Base-by-base conservation (phyloP, 2,113 vertebrate genomes). In the Dipodomys spectabilis region DNA sequence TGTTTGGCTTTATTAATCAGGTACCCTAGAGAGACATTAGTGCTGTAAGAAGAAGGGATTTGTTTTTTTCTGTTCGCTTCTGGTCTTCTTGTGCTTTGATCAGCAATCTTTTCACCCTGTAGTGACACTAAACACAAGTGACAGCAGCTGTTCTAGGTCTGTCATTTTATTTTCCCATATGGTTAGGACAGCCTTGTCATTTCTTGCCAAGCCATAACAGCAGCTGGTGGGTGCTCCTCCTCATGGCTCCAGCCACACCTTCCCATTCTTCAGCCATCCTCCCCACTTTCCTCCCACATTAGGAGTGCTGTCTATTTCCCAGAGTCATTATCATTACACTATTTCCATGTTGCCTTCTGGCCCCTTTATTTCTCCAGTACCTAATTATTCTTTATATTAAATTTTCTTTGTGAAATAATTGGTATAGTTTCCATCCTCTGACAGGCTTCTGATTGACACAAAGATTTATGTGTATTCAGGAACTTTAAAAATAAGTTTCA, bases 401-500 rank as follows among this genome's bases (percentile, higher is more conserved):
- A 57, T 1, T 62, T 79, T 49, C 28, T 86, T 72, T 78, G 25
- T 65, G 71, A 94, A 82, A 74, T 23, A 90, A 53, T 23, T 64
- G 6, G 25, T 49, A 30, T 5, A 53, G 65, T 94, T 89, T 64
- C 32, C 3, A 82, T 5, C 8, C 20, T 12, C 5, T 85, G 57
- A 69, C 25, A 74, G 60, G 49, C 49, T 28, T 19, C 64, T 53
- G 67, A 90, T 16, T 71, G 65, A 64, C 53, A 28, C 6, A 92
- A 74, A 90, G 80, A 90, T 39, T 35, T 71, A 72, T 64, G 30
- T 74, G 7, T 1, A 20, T 60, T 16, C 15, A 84, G 64, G n/a
- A 84, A 77, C n/a, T 90, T 82, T 69, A 18, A 72, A 78, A 94
- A 3, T 30, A 30, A 78, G 4, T 89, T 91, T 87, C 19, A 94